phyloP scores from a whole-genome alignment of 1,140 invertebrate genomes.

The Daktulosphaira vitifoliae region DNA sequence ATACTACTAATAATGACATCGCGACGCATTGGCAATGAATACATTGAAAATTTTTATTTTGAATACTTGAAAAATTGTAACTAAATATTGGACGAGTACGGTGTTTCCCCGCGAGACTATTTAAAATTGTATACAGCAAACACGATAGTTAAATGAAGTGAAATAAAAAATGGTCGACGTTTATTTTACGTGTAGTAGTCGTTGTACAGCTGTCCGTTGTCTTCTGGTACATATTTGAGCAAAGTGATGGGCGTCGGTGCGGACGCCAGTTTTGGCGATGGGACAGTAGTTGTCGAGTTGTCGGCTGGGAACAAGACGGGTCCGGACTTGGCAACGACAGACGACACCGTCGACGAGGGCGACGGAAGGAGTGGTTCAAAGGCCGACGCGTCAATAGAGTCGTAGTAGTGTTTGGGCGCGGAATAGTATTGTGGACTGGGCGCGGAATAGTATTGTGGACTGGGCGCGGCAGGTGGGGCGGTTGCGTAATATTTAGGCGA shows the following conservation, averaged over 20 bases:
- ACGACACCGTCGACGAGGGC: not conserved
- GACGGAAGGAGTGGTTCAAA: not conserved
- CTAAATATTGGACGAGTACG: too few relatives aligned
- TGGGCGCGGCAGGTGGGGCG: too few relatives aligned
- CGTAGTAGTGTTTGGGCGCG: slow-evolving; percentile 6
- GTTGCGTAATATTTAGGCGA: not conserved
- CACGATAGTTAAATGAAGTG: too few relatives aligned
- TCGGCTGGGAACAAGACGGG: slow-evolving; percentile 37
- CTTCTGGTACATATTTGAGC: slow-evolving; percentile 10
- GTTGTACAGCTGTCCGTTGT: not conserved
- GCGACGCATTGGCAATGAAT: too few relatives aligned
- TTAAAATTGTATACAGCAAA: too few relatives aligned
- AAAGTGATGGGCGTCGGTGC: slow-evolving; percentile 8
- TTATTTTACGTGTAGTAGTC: slow-evolving; percentile 11
- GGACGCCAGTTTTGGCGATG: not conserved
- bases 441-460: not conserved
- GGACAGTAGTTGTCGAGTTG: slow-evolving; percentile 16
- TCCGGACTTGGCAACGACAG: slow-evolving; percentile 20
- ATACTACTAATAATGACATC: too few relatives aligned
- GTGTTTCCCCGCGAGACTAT: too few relatives aligned
- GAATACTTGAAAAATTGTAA: too few relatives aligned
- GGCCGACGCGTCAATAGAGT: not conserved
- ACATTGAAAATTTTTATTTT: too few relatives aligned
- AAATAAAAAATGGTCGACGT: too few relatives aligned
- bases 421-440: not conserved